Percentiles rank a stretch among this genome's conserved stretches.
Evolutionary conservation across 2,888 invertebrate species (phyloP).

Genomic region (Andrena minutula): DNA sequence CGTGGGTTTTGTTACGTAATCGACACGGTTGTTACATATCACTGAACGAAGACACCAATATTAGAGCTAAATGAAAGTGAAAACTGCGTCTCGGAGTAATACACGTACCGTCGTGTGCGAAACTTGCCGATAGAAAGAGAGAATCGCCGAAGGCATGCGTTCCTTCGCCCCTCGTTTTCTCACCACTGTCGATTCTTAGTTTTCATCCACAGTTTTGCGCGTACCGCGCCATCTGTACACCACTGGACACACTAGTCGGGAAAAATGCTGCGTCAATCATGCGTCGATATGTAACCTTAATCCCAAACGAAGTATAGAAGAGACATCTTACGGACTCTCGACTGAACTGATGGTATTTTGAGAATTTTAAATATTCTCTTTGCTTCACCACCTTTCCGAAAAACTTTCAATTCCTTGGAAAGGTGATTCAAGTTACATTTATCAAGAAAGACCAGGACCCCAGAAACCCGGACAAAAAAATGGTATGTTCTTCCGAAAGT

Average conservation of each 20-base stretch:
- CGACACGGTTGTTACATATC: background rate
- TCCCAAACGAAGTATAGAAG: no score
- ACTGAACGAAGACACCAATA: background rate
- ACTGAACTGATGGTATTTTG: no score
- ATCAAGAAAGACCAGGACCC: no score
- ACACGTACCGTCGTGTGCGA: constrained; percentile 72
- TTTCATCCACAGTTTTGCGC: background rate
- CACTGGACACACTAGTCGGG: background rate
- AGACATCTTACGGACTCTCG: no score
- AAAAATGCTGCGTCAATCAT: background rate
- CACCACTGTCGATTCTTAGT: constrained; percentile 26
- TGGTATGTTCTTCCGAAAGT: no score
- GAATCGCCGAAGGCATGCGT: constrained; percentile 28
- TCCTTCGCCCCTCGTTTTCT: constrained; percentile 15
- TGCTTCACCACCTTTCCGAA: no score
- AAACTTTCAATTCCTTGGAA: no score
- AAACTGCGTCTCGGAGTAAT: background rate
- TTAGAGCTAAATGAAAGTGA: background rate
- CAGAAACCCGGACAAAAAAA: no score
- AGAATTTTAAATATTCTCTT: no score
- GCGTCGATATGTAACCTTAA: no score
- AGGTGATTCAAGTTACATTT: no score
- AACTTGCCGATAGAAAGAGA: constrained; percentile 72
- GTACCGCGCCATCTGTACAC: constrained; percentile 21
- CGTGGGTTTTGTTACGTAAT: constrained; percentile 16